These are phyloP conservation scores for Neodiprion lecontei DNA, from an alignment of 1,140 invertebrate species.

Conservation along the genomic window DNA sequence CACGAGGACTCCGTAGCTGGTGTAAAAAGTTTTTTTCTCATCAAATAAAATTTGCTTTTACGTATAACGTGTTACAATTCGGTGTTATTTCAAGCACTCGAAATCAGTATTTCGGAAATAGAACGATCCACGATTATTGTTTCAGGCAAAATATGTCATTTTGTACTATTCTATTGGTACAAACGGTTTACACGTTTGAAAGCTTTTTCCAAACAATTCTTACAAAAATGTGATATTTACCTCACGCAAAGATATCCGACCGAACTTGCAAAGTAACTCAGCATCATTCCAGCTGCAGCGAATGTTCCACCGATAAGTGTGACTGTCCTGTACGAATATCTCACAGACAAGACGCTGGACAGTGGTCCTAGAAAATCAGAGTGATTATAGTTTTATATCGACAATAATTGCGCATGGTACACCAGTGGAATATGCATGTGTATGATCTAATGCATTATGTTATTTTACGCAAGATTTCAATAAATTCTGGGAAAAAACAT, in stretches of 20 bases:
- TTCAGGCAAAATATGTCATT: no score
- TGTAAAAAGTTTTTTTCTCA: constrained; percentile 37
- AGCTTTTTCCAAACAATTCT: constrained; percentile 1
- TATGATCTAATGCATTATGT: not conserved
- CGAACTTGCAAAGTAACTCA: constrained; percentile 82
- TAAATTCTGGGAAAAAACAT: constrained; percentile 8
- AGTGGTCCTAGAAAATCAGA: constrained; percentile 74
- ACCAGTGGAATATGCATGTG: not conserved
- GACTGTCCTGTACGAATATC: constrained; percentile 90
- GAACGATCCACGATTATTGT: not conserved
- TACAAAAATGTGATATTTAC: constrained; percentile 57
- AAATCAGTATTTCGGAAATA: not conserved
- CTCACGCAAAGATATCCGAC: constrained; percentile 79
- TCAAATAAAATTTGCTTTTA: constrained; percentile 17
- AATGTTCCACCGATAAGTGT: constrained; percentile 86
- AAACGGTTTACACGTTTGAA: not conserved
- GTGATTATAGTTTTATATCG: constrained; percentile 11
- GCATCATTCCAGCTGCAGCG: constrained; percentile 83
- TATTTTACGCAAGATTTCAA: not conserved
- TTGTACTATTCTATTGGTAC: no score
- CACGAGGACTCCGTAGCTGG: constrained; percentile 81
- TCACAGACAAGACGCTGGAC: constrained; percentile 87
- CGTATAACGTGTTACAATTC: constrained; percentile 11
- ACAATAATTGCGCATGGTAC: no score
- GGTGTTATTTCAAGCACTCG: not conserved